Percentiles rank a stretch among this genome's conserved stretches.
Conservation (phyloP, 2,797 vertebrate species). For the Nasua narica region DNA sequence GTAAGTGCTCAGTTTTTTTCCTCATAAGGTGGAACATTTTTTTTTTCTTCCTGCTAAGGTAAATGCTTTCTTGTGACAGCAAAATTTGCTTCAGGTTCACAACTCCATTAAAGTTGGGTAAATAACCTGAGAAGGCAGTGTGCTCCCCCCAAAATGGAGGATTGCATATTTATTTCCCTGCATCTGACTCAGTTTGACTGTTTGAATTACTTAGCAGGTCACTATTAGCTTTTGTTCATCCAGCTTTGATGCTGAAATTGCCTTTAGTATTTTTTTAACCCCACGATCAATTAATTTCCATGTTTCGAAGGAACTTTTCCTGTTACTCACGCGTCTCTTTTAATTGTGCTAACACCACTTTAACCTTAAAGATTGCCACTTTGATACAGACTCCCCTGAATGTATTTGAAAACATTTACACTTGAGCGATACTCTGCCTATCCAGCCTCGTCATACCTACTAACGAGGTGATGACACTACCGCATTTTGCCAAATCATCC, state of each 20-base stretch:
- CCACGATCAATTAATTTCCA: background rate
- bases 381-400: background rate
- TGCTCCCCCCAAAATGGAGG: background rate
- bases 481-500: background rate
- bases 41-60: background rate
- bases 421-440: background rate
- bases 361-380: background rate
- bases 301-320: background rate
- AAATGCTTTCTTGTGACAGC: background rate
- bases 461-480: background rate
- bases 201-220: background rate
- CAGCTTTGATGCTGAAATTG: background rate
- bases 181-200: background rate
- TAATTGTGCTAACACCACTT: background rate
- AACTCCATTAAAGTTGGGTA: background rate
- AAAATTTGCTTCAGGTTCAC: background rate
- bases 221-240: background rate
- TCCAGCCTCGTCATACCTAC: background rate
- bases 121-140: background rate
- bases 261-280: background rate
- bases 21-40: background rate
- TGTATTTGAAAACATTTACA: background rate
- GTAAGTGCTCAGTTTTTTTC: background rate
- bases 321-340: background rate
- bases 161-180: background rate